phyloP scores from a whole-genome alignment of 2,797 vertebrate species.

The Helostoma temminkii region DNA sequence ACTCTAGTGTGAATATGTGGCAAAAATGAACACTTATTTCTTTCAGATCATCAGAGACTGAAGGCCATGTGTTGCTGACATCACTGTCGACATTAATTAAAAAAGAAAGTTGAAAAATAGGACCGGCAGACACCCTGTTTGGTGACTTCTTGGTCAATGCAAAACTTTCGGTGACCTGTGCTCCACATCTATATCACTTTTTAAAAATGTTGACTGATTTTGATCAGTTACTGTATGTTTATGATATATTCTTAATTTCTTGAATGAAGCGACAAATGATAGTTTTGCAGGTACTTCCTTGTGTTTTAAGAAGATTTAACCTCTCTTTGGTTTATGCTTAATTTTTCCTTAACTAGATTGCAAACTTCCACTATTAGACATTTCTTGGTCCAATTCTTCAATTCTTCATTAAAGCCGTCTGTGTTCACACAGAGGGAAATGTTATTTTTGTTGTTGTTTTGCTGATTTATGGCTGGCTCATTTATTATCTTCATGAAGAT shows the following conservation, averaged over 20 bases:
- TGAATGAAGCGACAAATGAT: background rate
- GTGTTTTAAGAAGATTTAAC: background rate
- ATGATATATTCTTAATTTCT: background rate
- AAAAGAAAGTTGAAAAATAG: background rate
- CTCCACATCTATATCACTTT: background rate
- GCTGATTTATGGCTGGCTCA: background rate
- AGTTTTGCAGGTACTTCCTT: background rate
- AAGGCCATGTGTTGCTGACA: background rate
- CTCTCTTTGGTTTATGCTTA: background rate
- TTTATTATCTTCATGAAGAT: too few relatives aligned
- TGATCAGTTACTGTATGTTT: background rate
- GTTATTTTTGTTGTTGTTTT: background rate
- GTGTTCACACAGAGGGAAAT: background rate
- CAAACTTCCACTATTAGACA: background rate
- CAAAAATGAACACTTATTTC: background rate
- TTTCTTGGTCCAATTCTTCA: background rate
- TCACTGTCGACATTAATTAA: background rate
- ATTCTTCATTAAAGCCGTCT: background rate
- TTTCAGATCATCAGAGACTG: accelerated
- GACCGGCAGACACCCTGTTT: background rate
- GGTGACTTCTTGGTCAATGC: background rate
- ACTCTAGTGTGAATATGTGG: background rate
- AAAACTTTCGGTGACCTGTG: too few relatives aligned
- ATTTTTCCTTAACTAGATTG: background rate
- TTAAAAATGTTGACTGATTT: background rate